A percentile compares a stretch with the other conserved stretches of the same genome.
Conservation (phyloP, 2,888 invertebrate genomes). For the Ceratothoa steindachneri region DNA sequence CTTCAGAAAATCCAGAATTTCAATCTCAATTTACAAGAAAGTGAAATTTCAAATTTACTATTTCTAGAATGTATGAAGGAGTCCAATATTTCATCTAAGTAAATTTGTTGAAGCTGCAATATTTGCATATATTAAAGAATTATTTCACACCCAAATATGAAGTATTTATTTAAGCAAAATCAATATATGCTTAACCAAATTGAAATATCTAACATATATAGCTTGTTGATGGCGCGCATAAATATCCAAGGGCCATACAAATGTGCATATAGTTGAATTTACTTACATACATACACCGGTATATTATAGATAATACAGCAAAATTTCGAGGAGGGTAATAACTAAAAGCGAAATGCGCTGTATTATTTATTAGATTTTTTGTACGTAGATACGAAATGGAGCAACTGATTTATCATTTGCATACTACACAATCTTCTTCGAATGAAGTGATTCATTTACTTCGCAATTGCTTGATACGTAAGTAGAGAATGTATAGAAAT, state of each 20-base stretch:
- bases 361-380: too few relatives aligned
- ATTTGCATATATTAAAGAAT: conserved; percentile 10
- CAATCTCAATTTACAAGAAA: background rate
- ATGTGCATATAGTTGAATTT: conserved; percentile 24
- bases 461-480: too few relatives aligned
- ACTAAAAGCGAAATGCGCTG: too few relatives aligned
- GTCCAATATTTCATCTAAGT: conserved; percentile 1
- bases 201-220: conserved; percentile 2
- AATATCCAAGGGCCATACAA: background rate
- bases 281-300: conserved; percentile 16
- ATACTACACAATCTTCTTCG: too few relatives aligned
- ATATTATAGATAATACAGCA: background rate
- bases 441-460: too few relatives aligned
- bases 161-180: conserved; percentile 2
- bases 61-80: conserved; percentile 8
- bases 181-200: conserved; percentile 13
- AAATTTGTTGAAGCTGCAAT: conserved; percentile 2
- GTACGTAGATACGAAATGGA: too few relatives aligned
- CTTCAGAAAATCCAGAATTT: background rate
- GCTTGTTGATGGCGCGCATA: background rate
- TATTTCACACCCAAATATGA: background rate
- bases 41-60: background rate
- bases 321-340: too few relatives aligned
- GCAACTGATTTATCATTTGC: too few relatives aligned
- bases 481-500: too few relatives aligned